A percentile compares a stretch with the other conserved stretches of the same genome.
These are phyloP conservation scores for Episyrphus balteatus DNA, from an alignment of 1,140 invertebrate genomes.

Conservation along the genomic window DNA sequence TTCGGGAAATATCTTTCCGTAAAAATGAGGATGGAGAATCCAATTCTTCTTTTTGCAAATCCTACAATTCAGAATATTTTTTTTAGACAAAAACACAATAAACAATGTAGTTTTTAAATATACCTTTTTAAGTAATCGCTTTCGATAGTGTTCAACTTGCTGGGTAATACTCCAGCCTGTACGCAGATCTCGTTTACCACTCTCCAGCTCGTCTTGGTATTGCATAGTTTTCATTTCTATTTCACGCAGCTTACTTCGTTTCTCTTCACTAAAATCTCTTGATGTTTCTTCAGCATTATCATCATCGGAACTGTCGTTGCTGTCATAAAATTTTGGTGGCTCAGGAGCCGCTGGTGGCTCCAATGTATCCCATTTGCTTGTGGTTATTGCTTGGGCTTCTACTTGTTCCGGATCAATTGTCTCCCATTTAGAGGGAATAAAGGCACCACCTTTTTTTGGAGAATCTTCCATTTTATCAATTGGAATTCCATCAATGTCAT, in stretches of 20 bases:
- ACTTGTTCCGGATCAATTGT: slow-evolving; percentile 71
- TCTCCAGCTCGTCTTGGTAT: slow-evolving; percentile 93
- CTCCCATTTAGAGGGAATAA: slow-evolving; percentile 91
- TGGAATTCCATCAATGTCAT: slow-evolving; percentile 75
- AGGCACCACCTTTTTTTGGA: slow-evolving; percentile 42
- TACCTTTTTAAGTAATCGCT: slow-evolving; percentile 79
- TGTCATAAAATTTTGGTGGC: slow-evolving; percentile 26
- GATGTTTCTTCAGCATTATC: slow-evolving; percentile 19
- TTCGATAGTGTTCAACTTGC: slow-evolving; percentile 84
- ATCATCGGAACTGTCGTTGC: slow-evolving; percentile 17
- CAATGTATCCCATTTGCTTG: slow-evolving; percentile 71
- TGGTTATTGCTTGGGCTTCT: slow-evolving; percentile 79
- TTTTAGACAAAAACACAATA: not conserved
- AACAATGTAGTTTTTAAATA: not conserved
- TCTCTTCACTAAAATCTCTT: slow-evolving; percentile 56
- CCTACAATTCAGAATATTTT: slow-evolving; percentile 7
- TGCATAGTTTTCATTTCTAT: slow-evolving; percentile 91
- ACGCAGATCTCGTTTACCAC: slow-evolving; percentile 65
- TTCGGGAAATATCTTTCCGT: not conserved
- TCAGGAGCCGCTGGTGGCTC: slow-evolving; percentile 26
- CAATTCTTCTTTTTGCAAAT: slow-evolving; percentile 10
- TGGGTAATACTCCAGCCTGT: slow-evolving; percentile 63
- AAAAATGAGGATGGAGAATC: slow-evolving; percentile 16
- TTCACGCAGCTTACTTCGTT: slow-evolving; percentile 73
- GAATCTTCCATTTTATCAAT: slow-evolving; percentile 42